Conservation (phyloP, 30 jellyfish, hydroid and myxozoan genomes). For the Hydra vulgaris region DNA sequence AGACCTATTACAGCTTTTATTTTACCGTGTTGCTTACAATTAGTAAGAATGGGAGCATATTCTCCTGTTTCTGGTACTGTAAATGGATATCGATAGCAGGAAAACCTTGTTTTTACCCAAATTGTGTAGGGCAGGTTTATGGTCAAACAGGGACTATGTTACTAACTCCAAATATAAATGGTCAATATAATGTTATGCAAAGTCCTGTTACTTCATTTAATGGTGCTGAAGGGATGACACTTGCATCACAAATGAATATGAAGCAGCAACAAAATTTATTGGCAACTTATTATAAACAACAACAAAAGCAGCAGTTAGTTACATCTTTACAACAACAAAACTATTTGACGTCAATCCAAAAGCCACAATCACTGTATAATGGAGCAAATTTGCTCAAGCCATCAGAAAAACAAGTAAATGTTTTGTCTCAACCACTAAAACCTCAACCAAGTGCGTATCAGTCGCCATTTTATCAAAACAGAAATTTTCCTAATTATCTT, state of each 20-base stretch:
- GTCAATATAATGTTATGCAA: slow-evolving; percentile 2
- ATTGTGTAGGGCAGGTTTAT: slow-evolving; percentile 1
- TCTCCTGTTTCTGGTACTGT: neutral
- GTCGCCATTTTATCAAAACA: neutral
- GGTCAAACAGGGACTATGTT: neutral
- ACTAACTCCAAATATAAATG: neutral
- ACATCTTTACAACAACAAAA: neutral
- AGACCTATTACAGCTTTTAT: slow-evolving; percentile 3
- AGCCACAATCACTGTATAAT: slow-evolving; percentile 3
- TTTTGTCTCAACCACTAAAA: neutral
- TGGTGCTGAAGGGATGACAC: neutral
- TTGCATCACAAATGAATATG: neutral
- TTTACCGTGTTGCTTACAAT: slow-evolving; percentile 2
- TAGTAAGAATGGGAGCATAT: neutral
- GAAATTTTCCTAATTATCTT: neutral
- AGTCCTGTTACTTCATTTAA: neutral
- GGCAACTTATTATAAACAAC: neutral
- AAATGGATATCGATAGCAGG: neutral
- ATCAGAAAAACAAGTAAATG: neutral
- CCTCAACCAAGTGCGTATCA: neutral
- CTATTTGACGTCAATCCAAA: neutral
- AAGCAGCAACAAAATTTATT: neutral
- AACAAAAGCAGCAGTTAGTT: neutral
- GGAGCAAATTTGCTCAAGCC: neutral
- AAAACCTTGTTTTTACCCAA: slow-evolving; percentile 2